Evolutionary conservation across 2,797 vertebrate genomes (phyloP).

Genomic region (Sebastes oblongus): DNA sequence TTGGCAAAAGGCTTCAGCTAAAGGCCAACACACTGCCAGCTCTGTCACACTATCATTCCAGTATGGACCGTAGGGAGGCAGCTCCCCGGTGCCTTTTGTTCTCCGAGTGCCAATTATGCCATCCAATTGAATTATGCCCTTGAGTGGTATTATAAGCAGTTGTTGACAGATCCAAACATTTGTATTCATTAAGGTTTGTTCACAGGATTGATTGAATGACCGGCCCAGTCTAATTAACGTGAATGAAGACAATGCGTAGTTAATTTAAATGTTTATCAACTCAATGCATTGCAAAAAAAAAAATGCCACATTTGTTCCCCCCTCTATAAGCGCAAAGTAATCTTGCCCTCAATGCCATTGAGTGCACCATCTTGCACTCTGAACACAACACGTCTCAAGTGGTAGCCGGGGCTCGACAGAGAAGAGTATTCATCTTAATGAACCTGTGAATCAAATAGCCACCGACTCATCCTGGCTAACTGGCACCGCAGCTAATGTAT

Average conservation of each 20-base stretch:
- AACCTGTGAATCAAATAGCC: constrained; percentile 51
- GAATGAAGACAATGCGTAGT: constrained; percentile 31
- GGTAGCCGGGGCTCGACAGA: neutral
- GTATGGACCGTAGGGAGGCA: constrained; percentile 48
- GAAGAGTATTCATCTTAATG: constrained; percentile 36
- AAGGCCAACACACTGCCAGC: constrained; percentile 58
- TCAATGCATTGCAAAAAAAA: neutral
- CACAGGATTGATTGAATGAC: constrained; percentile 62
- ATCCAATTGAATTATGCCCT: constrained; percentile 72
- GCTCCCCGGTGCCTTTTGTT: constrained; percentile 50
- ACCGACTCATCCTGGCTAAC: constrained; percentile 14
- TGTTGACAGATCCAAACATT: constrained; percentile 69
- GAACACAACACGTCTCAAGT: neutral
- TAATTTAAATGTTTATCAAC: constrained; percentile 41
- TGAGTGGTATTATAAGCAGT: constrained; percentile 71
- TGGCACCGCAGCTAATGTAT: constrained; percentile 1
- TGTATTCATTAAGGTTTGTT: constrained; percentile 69
- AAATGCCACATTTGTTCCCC: neutral
- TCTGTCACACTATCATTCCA: constrained; percentile 53
- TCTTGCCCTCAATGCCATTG: neutral
- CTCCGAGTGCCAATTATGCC: constrained; percentile 68
- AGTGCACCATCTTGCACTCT: neutral
- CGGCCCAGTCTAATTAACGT: constrained; percentile 48
- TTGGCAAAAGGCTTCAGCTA: constrained; percentile 53
- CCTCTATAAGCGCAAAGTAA: neutral